Base-by-base conservation (phyloP, 2,888 invertebrate genomes). In the Heliconius cydno region DNA sequence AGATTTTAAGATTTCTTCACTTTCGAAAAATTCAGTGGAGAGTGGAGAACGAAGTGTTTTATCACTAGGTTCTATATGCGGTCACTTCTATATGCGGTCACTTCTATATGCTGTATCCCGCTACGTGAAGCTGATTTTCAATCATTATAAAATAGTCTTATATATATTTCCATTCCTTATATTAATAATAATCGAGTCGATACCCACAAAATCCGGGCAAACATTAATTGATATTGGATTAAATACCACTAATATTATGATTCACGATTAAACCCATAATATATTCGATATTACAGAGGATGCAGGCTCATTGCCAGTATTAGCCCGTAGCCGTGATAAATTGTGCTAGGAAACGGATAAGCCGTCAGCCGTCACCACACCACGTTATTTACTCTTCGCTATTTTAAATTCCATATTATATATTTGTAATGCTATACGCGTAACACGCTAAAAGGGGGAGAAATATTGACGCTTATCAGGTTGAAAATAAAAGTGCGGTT, bases 321-420 rank as follows among this genome's bases (percentile, higher is more conserved):
- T 77, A 81, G 75, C 30, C 75, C 75, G 75, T 66, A 75, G 79
- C 72, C 34, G 78, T 79, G 76, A 78, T 79, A 78, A 81, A 81
- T 79, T 80, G 81, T 66, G 71, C 77, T 79, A 79, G 81, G 79
- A 75, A 79, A 77, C 77, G 79, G 74, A 67, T 79, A 81, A 81
- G 77, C 81, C 77, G 81, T 79, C 79, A 77, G 28, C 78, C 67
- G 63, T 68, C 74, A 79, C 25, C 67, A 46, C 65, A 67, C 57
- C 78, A 30, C 75, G 52, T 73, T 78, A 72, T 78, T 78, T 70
- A 60, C 38, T 52, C 67, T 78, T 73, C 9, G 66, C 46, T 66
- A 38, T 78, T 72, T 78, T 78, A 57, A 60, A 41, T 78, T 71
- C 34, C 30, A 70, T 71, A 22, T 46, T 38, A 34, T 34, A 34